Evolutionary conservation across 2,797 vertebrate genomes (phyloP), one percentile per base, ranked within the genome.

Genomic region (Cephalopachus bancanus): DNA sequence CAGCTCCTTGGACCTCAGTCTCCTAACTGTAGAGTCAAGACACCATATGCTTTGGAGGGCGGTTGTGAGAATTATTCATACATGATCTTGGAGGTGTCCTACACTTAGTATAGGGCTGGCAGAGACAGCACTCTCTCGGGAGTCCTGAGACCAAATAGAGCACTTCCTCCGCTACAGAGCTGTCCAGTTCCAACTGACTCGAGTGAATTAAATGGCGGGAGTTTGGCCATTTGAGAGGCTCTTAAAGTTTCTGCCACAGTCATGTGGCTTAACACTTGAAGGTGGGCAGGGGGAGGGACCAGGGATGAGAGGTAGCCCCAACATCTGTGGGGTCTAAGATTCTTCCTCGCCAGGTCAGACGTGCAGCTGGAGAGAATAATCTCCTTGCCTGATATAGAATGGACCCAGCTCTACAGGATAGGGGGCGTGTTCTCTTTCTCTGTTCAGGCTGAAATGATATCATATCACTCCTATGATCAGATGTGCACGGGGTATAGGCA

Each of bases 61-160:
- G 22, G 57, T 16, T 22, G 62, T 10, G 5, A 78, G 3, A 16
- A 4, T 69, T 4, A 7, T 4, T 44, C 44, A 44, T 44, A 44
- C 4, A 4, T 4, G 60, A 44, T n/a, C 24, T 1, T 22, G 6
- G n/a, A 16, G 1, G 1, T 5, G 16, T 17, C 4, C 16, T 2
- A 37, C 4, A 7, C 10, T 59, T 49, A 59, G 37, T 30, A 30
- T 0, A 30, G 74, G n/a, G 8, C 62, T 2, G 1, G 22, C 1
- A 20, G 4, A 22, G 33, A 5, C 85, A 71, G 55, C 0, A 1
- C 5, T 49, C 53, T 37, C 6, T 80, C 55, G 0, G 33, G 51
- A 10, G 1, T 65, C 49, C 60, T 30, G 15, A 83, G 5, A 74
- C 20, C 2, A 22, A 12, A 24, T 7, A 22, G 49, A 51, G 51